phyloP scores from a whole-genome alignment of 2,888 invertebrate species.

The Pseudolycoriella hygida region DNA sequence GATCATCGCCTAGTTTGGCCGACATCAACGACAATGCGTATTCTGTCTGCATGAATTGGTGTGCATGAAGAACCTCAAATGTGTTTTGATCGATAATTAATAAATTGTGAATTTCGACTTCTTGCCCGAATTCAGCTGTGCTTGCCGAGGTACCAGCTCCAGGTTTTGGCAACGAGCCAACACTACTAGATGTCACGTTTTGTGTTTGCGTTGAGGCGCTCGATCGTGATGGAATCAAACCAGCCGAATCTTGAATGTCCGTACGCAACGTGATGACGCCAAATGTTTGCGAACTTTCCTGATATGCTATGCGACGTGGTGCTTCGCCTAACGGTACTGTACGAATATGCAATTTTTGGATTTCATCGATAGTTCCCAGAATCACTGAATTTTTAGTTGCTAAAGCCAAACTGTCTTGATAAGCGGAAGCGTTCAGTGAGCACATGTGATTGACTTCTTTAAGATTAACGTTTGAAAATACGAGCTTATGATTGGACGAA shows the following conservation, averaged over 20 bases:
- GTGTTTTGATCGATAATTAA: conserved; percentile 91
- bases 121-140: conserved; percentile 44
- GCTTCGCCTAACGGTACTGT: conserved; percentile 92
- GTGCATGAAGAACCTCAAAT: conserved; percentile 90
- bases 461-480: conserved; percentile 94
- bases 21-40: conserved; percentile 83
- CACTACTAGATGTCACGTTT: conserved; percentile 39
- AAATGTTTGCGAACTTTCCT: conserved; percentile 84
- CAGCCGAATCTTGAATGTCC: conserved; percentile 68
- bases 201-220: conserved; percentile 66
- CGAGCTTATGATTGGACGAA: conserved; percentile 95
- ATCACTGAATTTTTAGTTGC: conserved; percentile 36
- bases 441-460: conserved; percentile 97
- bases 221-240: conserved; percentile 42
- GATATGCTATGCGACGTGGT: conserved; percentile 86
- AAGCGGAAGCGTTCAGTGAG: conserved; percentile 85
- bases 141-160: conserved; percentile 23
- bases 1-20: conserved; percentile 79
- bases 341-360: conserved; percentile 92
- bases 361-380: conserved; percentile 95
- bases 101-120: conserved; percentile 79
- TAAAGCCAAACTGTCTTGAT: conserved; percentile 58
- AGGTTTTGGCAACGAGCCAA: conserved; percentile 29
- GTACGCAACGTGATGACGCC: conserved; percentile 82
- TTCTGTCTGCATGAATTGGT: conserved; percentile 81